Conservation (phyloP, 2,113 vertebrate species). For the Ophiodon elongatus region DNA sequence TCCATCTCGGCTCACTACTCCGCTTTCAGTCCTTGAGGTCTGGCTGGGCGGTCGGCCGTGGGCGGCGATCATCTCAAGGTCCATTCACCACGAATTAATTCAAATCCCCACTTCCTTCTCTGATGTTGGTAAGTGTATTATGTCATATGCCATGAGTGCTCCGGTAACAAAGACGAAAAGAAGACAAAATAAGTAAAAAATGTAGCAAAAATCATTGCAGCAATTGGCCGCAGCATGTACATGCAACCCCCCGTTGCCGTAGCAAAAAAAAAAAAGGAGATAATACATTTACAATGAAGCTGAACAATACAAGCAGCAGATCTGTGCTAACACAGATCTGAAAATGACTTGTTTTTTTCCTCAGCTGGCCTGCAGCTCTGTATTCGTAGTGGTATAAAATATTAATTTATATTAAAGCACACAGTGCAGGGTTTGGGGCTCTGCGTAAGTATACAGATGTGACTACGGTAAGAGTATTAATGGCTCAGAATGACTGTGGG, state of each 20-base stretch:
- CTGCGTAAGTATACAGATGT: constrained; percentile 38
- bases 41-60: background rate
- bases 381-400: constrained; percentile 43
- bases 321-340: constrained; percentile 20
- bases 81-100: background rate
- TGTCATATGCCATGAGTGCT: background rate
- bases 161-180: background rate
- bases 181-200: background rate
- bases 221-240: background rate
- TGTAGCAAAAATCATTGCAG: background rate
- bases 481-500: constrained; percentile 19
- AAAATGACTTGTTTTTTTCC: constrained; percentile 28
- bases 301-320: background rate
- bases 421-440: constrained; percentile 33
- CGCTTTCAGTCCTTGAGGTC: background rate
- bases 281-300: background rate
- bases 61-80: background rate
- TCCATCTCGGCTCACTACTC: background rate
- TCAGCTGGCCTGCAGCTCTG: constrained; percentile 48
- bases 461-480: constrained; percentile 53
- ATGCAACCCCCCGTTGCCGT: background rate
- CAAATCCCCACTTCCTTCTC: background rate
- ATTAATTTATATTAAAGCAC: constrained; percentile 54
- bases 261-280: background rate
- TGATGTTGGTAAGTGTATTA: background rate